Evolutionary conservation across 1,140 invertebrate species (phyloP).

Genomic region (Eumaeus atala): DNA sequence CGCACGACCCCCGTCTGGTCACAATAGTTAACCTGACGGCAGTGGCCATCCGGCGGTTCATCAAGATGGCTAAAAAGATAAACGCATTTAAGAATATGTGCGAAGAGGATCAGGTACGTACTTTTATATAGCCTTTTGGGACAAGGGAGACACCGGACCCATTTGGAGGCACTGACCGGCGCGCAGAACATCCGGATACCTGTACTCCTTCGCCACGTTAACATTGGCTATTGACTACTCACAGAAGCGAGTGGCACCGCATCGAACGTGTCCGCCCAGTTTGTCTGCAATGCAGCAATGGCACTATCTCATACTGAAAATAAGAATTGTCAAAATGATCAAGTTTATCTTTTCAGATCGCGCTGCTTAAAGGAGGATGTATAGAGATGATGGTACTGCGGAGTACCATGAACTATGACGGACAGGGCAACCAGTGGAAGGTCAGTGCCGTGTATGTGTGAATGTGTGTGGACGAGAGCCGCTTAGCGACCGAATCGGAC

Average conservation of each 20-base stretch:
- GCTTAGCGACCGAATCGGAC: no score
- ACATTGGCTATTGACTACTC: no score
- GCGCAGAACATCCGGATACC: no score
- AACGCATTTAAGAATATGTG: slow-evolving; percentile 92
- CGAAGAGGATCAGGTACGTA: slow-evolving; percentile 85
- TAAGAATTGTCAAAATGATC: no score
- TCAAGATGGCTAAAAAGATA: slow-evolving; percentile 94
- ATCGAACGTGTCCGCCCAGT: no score
- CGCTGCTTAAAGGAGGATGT: slow-evolving; percentile 87
- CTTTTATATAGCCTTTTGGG: no score
- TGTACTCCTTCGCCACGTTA: no score
- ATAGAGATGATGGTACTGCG: slow-evolving; percentile 95
- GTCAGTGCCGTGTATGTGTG: slow-evolving; percentile 68
- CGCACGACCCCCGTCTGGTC: slow-evolving; percentile 82
- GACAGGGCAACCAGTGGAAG: slow-evolving; percentile 89
- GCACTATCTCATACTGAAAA: no score
- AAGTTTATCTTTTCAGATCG: slow-evolving; percentile 75
- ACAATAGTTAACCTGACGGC: slow-evolving; percentile 93
- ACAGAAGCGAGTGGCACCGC: no score
- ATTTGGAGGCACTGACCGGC: no score
- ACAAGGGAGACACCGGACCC: no score
- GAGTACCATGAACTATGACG: slow-evolving; percentile 91
- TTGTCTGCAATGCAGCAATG: no score
- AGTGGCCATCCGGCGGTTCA: slow-evolving; percentile 89
- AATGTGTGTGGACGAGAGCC: background rate